Evolutionary conservation across 2,888 invertebrate genomes (phyloP).

Genomic region (Teinopalpus imperialis): DNA sequence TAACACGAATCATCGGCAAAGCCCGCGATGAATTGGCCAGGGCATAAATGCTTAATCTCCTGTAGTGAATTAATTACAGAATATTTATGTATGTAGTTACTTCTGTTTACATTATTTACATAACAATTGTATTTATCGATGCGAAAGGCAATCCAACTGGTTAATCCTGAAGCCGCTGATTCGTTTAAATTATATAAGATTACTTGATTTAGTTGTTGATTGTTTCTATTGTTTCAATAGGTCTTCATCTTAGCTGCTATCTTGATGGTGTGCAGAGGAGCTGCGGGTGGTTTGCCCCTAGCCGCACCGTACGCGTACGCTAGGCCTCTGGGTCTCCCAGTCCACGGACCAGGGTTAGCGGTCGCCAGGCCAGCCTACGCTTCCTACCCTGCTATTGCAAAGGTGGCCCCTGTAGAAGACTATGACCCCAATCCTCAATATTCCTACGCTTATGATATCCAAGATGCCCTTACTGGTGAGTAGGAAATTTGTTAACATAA

Average conservation of each 20-base stretch:
- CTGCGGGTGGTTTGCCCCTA: conserved; percentile 42
- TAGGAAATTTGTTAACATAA: conserved; percentile 30
- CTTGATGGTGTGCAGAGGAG: conserved; percentile 55
- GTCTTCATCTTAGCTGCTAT: conserved; percentile 57
- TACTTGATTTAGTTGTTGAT: too few relatives aligned
- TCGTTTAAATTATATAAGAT: too few relatives aligned
- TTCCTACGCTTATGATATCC: conserved; percentile 86
- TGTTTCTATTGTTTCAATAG: conserved; percentile 36
- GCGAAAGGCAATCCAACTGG: too few relatives aligned
- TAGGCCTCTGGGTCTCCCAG: conserved; percentile 43
- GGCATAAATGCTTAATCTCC: too few relatives aligned
- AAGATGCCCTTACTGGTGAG: conserved; percentile 85
- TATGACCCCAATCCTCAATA: conserved; percentile 85
- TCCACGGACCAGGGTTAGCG: conserved; percentile 46
- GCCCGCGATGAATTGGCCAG: too few relatives aligned
- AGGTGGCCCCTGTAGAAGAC: conserved; percentile 73
- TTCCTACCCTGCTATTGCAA: conserved; percentile 52
- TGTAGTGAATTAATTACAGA: too few relatives aligned
- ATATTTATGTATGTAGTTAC: too few relatives aligned
- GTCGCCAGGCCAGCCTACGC: conserved; percentile 36
- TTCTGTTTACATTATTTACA: too few relatives aligned
- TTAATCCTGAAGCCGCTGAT: too few relatives aligned
- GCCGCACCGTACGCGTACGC: conserved; percentile 40
- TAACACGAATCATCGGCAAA: too few relatives aligned
- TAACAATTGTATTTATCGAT: too few relatives aligned